Percentiles rank a stretch among this genome's conserved stretches.
Evolutionary conservation across 2,113 vertebrate genomes (phyloP).

Genomic region (Ardeotis arabs): DNA sequence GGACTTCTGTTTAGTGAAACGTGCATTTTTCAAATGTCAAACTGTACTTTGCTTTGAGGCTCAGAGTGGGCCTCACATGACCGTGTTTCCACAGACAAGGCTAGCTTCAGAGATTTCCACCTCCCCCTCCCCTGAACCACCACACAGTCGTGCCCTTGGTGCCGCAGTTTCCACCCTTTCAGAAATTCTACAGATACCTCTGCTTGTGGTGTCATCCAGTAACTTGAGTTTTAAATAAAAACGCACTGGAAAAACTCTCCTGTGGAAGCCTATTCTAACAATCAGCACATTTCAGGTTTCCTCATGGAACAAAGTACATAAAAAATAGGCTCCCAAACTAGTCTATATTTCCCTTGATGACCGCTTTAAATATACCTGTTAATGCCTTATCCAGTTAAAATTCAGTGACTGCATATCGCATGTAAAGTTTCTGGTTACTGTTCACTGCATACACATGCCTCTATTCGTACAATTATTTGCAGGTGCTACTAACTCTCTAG

Average conservation of each 20-base stretch:
- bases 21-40: slow-evolving; percentile 8
- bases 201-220: neutral
- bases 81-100: neutral
- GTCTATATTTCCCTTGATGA: neutral
- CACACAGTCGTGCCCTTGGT: neutral
- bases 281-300: neutral
- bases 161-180: neutral
- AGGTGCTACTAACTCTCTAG: neutral
- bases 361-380: neutral
- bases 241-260: neutral
- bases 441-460: neutral
- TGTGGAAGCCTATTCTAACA: neutral
- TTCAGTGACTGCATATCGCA: neutral
- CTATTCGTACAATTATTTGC: slow-evolving; percentile 9
- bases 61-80: neutral
- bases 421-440: neutral
- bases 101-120: neutral
- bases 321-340: neutral
- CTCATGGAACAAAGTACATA: neutral
- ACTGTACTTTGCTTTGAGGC: neutral
- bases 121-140: neutral
- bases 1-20: slow-evolving; percentile 4
- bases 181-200: neutral
- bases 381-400: neutral
- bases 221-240: neutral